phyloP scores from a whole-genome alignment of 2,797 vertebrate genomes.

The Manis javanica region DNA sequence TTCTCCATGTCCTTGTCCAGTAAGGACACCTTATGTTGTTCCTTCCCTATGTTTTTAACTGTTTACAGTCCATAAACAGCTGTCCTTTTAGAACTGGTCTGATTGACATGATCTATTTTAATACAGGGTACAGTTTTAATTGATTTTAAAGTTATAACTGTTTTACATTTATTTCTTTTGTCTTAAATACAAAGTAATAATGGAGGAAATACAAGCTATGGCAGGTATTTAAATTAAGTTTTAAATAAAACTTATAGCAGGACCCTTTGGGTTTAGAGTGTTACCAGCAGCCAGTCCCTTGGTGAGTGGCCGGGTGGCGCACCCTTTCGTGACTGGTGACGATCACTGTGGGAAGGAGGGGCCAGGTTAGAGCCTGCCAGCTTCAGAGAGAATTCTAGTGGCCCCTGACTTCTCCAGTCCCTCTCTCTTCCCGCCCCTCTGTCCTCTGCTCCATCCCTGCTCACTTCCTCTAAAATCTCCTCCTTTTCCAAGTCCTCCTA shows the following conservation, averaged over 20 bases:
- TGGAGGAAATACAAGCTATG: background rate
- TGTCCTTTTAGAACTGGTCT: background rate
- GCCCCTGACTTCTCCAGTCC: rapidly evolving
- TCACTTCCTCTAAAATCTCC: background rate
- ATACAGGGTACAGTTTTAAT: background rate
- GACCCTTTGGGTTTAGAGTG: background rate
- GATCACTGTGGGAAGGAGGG: rapidly evolving
- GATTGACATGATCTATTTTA: background rate
- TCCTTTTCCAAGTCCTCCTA: background rate
- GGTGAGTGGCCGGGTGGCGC: background rate
- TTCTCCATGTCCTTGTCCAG: background rate
- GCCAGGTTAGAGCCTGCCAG: background rate
- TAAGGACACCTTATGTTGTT: too few species aligned
- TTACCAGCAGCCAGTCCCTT: rapidly evolving
- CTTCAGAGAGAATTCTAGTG: rapidly evolving
- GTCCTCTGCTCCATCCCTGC: rapidly evolving
- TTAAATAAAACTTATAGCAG: background rate
- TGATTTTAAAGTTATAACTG: background rate
- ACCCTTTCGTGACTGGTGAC: too few species aligned
- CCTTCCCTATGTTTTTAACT: background rate
- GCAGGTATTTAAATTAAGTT: background rate
- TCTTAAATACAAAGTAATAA: background rate
- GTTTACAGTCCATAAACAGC: background rate
- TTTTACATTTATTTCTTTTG: background rate
- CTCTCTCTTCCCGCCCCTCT: background rate